Base-by-base conservation (phyloP, 2,888 invertebrate genomes). In the Clusia tigrina region DNA sequence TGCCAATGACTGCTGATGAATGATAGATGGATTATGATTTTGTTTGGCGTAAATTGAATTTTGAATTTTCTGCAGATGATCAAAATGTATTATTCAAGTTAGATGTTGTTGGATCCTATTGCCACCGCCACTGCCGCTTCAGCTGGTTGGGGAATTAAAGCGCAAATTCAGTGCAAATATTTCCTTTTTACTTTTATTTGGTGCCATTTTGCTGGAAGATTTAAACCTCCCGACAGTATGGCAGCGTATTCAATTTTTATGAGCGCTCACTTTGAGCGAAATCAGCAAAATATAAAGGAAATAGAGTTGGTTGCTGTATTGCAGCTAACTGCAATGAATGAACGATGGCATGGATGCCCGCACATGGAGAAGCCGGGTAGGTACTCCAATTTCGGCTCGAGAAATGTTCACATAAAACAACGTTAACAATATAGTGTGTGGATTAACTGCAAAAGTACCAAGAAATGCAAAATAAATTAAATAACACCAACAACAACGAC, bases 31-130 rank as follows among this genome's bases (percentile, higher is more conserved):
- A 74, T 74, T 77, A 74, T 74, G 76, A 76, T 75, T 76, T 76
- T 77, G 75, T 76, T 77, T 77, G 77, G 72, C 74, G 75, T 73
- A 77, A 76, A 77, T 77, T 77, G 77, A 77, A 77, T 77, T 77
- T 77, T 68, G 68, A 67, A 70, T 71, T 67, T 73, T 69, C 71
- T 67, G 54, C 59, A 46, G 66, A 56, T 64, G 62, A 66, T 62
- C 62, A 64, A 62, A 64, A 64, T 64, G 61, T 66, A 66, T 60
- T 66, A 66, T 66, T 62, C 58, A 66, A 48, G n/a, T n/a, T n/a
- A 15, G 22, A 51, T 42, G 23, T 17, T 22, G n/a, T n/a, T n/a
- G n/a, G n/a, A n/a, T n/a, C n/a, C n/a, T n/a, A n/a, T n/a, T n/a
- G n/a, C n/a, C n/a, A n/a, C n/a, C n/a, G n/a, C 53, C 24, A 17